Base-by-base conservation (phyloP, 2,888 invertebrate genomes). In the Philereme vetulata region DNA sequence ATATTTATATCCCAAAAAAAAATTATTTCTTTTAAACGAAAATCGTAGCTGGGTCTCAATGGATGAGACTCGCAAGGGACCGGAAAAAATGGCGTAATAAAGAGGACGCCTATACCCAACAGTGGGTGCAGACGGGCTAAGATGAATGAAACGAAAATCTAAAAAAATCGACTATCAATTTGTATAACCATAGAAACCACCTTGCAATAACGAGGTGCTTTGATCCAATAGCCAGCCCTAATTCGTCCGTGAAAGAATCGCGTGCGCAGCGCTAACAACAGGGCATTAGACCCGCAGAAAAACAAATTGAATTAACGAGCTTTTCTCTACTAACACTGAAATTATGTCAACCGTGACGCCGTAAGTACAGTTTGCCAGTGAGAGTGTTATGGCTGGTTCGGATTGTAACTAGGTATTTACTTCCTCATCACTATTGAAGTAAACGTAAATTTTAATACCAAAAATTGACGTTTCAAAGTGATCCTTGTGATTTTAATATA, bases 251-350 rank as follows among this genome's bases (percentile, higher is more conserved):
- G 54, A 61, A 64, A 71, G 62, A 64, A 64, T 74, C 69, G 77
- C 78, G 75, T 77, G 75, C 64, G 52, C 62, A 53, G 43, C 34
- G 62, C 64, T 67, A 70, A 72, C 75, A 61, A 64, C 66, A 58
- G 45, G 55, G 65, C 71, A 71, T 77, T 75, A 75, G 67, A 72
- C 70, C 62, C 72, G 68, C 64, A 68, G 70, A 73, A 72, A 76
- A 75, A 76, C 74, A 74, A 74, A 78, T 78, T 74, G 77, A 76
- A 75, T 77, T 76, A 78, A 75, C 72, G 67, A 74, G 73, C 68
- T 77, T 78, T 76, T 72, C 73, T 71, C 72, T 67, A 65, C 74
- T 66, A 68, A 66, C 75, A 69, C 69, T 66, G 65, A 68, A 74
- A 75, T 73, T 62, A 72, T 69, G 69, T 69, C 69, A 65, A 65